phyloP scores from a whole-genome alignment of 2,888 invertebrate genomes.

The Ochropacha duplaris region DNA sequence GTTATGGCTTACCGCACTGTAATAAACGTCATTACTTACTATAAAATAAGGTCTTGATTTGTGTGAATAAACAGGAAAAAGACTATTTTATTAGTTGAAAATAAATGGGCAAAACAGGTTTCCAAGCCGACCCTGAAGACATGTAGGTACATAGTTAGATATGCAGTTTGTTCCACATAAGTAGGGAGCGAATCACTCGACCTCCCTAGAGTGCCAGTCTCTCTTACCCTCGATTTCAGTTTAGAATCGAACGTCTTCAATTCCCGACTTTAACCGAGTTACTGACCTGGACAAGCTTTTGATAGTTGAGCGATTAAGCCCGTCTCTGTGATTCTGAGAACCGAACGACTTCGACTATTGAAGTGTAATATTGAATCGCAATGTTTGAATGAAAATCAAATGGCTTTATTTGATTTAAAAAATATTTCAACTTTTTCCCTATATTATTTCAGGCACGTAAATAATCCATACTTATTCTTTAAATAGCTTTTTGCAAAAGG shows the following conservation, averaged over 20 bases:
- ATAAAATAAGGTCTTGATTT: no score
- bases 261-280: constrained; percentile 51
- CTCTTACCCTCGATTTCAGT: constrained; percentile 55
- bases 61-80: no score
- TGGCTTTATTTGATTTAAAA: neutral
- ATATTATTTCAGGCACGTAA: no score
- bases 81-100: no score
- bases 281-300: constrained; percentile 65
- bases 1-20: no score
- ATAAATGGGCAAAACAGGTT: neutral
- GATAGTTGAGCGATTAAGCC: constrained; percentile 60
- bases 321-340: constrained; percentile 35
- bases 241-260: constrained; percentile 45
- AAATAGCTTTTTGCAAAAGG: no score
- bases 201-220: constrained; percentile 39
- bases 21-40: no score
- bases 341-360: constrained; percentile 9
- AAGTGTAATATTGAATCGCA: constrained; percentile 1
- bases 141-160: neutral
- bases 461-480: no score
- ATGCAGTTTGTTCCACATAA: constrained; percentile 1
- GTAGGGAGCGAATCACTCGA: constrained; percentile 30
- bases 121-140: neutral
- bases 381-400: neutral
- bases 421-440: neutral